A percentile compares a stretch with the other conserved stretches of the same genome.
Evolutionary conservation across 2,888 invertebrate species (phyloP).

Genomic region (Glyphotaelius pellucidus): DNA sequence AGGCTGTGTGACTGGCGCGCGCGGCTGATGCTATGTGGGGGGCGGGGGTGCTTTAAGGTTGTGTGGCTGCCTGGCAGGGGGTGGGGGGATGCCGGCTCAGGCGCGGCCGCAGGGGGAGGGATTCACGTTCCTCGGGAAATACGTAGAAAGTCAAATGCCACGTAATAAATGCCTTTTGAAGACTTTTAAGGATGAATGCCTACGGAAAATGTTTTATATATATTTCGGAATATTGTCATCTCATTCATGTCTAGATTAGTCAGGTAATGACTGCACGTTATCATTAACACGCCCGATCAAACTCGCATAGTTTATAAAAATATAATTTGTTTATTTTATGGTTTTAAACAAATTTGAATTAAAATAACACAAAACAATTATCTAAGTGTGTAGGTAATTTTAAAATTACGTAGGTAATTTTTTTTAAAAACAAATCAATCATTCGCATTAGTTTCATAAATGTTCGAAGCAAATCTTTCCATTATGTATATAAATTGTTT

Average conservation of each 20-base stretch:
- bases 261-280: not conserved
- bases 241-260: not conserved
- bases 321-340: not conserved
- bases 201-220: not conserved
- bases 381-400: no score
- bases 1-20: constrained; percentile 58
- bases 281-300: not conserved
- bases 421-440: no score
- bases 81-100: not conserved
- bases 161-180: not conserved
- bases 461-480: not conserved
- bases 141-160: constrained; percentile 3
- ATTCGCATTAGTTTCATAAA: not conserved
- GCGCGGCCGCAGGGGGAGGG: constrained; percentile 17
- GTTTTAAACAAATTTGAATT: no score
- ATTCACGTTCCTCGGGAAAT: not conserved
- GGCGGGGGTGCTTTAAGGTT: not conserved
- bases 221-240: not conserved
- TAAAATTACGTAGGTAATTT: no score
- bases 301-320: not conserved
- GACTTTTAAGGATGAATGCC: not conserved
- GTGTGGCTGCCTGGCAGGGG: not conserved
- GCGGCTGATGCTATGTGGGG: not conserved
- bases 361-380: no score
- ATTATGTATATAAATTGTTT: not conserved